Conservation (phyloP, 2,113 vertebrate species). For the Toxostoma redivivum region DNA sequence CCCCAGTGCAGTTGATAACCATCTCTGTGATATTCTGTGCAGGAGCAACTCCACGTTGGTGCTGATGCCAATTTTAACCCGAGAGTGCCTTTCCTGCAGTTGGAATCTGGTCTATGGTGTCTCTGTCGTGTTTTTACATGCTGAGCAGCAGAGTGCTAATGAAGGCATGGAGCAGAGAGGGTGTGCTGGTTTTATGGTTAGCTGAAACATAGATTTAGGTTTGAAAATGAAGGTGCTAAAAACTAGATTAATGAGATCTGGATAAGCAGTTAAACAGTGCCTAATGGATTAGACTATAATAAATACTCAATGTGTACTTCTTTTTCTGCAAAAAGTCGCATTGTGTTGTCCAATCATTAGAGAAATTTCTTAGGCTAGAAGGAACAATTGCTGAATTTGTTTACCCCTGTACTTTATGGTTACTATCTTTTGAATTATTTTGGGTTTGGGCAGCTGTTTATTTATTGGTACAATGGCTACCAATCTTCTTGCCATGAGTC, state of each 20-base stretch:
- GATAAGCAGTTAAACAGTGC: slow-evolving; percentile 17
- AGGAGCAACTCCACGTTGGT: not conserved
- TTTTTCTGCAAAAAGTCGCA: not conserved
- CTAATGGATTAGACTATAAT: slow-evolving; percentile 1
- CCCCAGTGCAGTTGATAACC: slow-evolving; percentile 26
- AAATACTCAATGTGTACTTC: not conserved
- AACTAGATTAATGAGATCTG: slow-evolving; percentile 22
- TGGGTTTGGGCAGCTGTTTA: not conserved
- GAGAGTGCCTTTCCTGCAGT: slow-evolving; percentile 36
- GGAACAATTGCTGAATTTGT: not conserved
- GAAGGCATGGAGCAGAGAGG: slow-evolving; percentile 13
- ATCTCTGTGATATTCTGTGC: slow-evolving; percentile 19
- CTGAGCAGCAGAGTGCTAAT: slow-evolving; percentile 27
- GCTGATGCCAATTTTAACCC: slow-evolving; percentile 60
- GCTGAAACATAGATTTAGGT: slow-evolving; percentile 26
- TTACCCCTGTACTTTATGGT: not conserved
- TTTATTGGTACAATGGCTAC: not conserved
- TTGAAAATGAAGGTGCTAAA: slow-evolving; percentile 32
- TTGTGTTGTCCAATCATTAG: not conserved
- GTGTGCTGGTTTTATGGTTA: slow-evolving; percentile 53
- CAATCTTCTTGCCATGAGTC: not conserved
- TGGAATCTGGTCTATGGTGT: slow-evolving; percentile 2
- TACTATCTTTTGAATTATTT: slow-evolving; percentile 8
- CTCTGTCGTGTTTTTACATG: slow-evolving; percentile 68
- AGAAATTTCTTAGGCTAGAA: slow-evolving; percentile 25